Evolutionary conservation across 2,888 invertebrate genomes (phyloP), one percentile per base, ranked within the genome.

Genomic region (Leucoma salicis): DNA sequence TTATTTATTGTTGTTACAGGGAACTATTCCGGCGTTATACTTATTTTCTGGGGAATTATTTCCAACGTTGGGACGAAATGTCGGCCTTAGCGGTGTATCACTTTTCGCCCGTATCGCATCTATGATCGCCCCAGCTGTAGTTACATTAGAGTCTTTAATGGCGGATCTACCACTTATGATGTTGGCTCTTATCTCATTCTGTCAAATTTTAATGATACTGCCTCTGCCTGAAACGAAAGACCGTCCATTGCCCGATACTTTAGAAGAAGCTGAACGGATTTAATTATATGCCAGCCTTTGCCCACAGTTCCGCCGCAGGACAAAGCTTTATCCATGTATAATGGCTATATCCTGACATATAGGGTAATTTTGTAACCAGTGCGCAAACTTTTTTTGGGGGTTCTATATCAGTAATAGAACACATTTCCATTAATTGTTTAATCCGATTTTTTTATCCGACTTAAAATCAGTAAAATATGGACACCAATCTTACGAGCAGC

Each of bases 61-160:
- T 66, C 96, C 96, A 7, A 96, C 96, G 0, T 90, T 94, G 11
- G 91, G 94, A 2, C 88, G 96, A 12, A 96, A 96, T 66, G 92
- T 93, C 11, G 95, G 95, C 1, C 91, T 96, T 34, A 95, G 95
- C 7, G 90, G 92, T 0, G 93, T 94, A 34, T 93, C 94, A 0
- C 94, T 93, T 81, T 94, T 93, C 60, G 94, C 95, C 1, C 90
- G 95, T 48, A 79, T 95, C 32, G 96, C 95, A n/a, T 95, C 95
- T 0, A 94, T 95, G 91, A 60, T 93, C 3, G 87, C 88, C 0
- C 88, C 90, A 1, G 59, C 68, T 1, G 57, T 89, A 1, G 73
- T 82, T n/a, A 66, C 66, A 40, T 57, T 88, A 37, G 77, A 87
- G 21, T 51, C 51, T 5, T 1, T 80, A 1, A 12, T 66, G 14